A percentile compares a stretch with the other conserved stretches of the same genome.
phyloP scores from a whole-genome alignment of 2,113 vertebrate species.

The Callionymus lyra region DNA sequence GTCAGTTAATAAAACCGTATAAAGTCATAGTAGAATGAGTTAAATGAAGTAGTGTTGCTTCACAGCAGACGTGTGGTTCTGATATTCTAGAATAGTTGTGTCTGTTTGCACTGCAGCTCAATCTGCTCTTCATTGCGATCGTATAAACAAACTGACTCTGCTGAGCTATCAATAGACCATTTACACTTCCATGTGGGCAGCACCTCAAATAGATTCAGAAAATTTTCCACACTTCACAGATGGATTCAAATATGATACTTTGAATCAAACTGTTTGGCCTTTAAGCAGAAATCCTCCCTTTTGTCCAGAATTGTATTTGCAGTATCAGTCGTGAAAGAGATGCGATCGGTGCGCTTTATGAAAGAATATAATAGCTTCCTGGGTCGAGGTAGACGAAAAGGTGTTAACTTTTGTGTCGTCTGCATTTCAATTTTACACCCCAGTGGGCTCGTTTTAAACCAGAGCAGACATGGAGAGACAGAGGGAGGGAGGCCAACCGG shows the following conservation, averaged over 20 bases:
- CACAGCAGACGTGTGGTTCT: too few relatives aligned
- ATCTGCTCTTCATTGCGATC: conserved; percentile 6
- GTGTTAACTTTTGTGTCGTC: conserved; percentile 7
- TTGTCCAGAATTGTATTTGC: background rate
- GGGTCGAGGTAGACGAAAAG: background rate
- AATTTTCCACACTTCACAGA: conserved; percentile 2
- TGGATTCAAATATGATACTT: background rate
- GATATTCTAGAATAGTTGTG: too few relatives aligned
- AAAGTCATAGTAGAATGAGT: too few relatives aligned
- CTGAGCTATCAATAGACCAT: conserved; percentile 39
- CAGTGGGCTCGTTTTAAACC: conserved; percentile 6
- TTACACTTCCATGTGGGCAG: conserved; percentile 17
- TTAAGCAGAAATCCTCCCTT: conserved; percentile 3
- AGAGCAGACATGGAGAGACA: background rate
- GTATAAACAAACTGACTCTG: conserved; percentile 20
- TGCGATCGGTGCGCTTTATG: background rate
- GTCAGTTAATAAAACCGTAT: too few relatives aligned
- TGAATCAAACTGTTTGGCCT: conserved; percentile 1
- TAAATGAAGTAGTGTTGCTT: too few relatives aligned
- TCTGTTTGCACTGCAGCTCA: too few relatives aligned
- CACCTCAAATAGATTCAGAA: conserved; percentile 18
- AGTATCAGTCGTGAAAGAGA: conserved; percentile 4
- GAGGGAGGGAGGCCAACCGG: too few relatives aligned
- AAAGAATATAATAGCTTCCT: background rate
- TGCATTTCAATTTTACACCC: conserved; percentile 33